Conservation (phyloP, 1,140 invertebrate genomes). For the Hylyphantes graminicola region DNA sequence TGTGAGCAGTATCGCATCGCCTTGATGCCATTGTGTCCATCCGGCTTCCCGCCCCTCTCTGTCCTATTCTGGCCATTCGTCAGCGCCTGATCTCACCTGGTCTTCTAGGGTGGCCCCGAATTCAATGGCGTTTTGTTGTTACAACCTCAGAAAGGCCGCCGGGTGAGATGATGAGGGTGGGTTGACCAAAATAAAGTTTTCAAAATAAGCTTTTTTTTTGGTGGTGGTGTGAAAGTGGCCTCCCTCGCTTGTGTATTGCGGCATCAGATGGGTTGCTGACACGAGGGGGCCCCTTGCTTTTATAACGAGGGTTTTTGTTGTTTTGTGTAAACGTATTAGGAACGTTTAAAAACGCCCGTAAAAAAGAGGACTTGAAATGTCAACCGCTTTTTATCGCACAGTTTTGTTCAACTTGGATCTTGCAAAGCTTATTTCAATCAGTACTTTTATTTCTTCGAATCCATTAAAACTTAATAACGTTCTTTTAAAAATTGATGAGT, state of each 20-base stretch:
- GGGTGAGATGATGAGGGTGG: neutral
- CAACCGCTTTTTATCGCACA: too few relatives aligned
- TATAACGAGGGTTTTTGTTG: too few relatives aligned
- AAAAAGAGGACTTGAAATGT: too few relatives aligned
- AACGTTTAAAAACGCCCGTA: too few relatives aligned
- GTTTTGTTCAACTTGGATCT: too few relatives aligned
- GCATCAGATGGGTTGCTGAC: neutral
- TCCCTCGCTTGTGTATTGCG: neutral
- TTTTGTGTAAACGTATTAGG: too few relatives aligned
- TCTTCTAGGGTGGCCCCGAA: slow-evolving; percentile 9
- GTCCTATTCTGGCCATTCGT: slow-evolving; percentile 50
- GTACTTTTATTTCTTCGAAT: too few relatives aligned
- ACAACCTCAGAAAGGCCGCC: slow-evolving; percentile 45
- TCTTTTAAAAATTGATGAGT: too few relatives aligned
- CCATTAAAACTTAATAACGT: too few relatives aligned
- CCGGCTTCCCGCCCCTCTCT: slow-evolving; percentile 22
- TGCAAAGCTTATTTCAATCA: too few relatives aligned
- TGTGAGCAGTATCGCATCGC: slow-evolving; percentile 56
- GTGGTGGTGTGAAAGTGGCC: neutral
- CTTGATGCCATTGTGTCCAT: slow-evolving; percentile 30
- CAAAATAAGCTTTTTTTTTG: slow-evolving; percentile 16
- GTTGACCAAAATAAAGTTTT: slow-evolving; percentile 49
- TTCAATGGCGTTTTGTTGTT: slow-evolving; percentile 44
- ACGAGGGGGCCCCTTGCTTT: too few relatives aligned
- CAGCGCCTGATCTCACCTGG: slow-evolving; percentile 36